A percentile compares a stretch with the other conserved stretches of the same genome.
Evolutionary conservation across 2,888 invertebrate genomes (phyloP).

Genomic region (Meiosimyza decipiens): DNA sequence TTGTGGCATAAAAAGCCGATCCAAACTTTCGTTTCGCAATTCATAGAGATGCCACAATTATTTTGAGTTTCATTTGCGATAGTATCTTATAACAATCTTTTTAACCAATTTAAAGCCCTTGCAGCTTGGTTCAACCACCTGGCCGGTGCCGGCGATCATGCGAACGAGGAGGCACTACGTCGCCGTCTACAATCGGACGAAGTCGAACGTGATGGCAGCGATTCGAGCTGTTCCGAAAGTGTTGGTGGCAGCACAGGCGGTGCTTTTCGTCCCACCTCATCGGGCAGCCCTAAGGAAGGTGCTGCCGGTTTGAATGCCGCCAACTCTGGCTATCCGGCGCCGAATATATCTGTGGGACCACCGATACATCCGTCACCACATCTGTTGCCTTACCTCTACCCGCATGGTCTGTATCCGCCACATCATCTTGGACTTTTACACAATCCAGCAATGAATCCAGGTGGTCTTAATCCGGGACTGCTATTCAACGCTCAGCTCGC

Average conservation of each 20-base stretch:
- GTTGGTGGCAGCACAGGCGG: constrained; percentile 67
- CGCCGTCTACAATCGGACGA: constrained; percentile 73
- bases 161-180: constrained; percentile 66
- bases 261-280: constrained; percentile 68
- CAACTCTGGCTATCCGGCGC: constrained; percentile 78
- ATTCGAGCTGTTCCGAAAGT: constrained; percentile 79
- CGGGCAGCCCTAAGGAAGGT: constrained; percentile 70
- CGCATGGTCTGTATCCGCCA: constrained; percentile 87
- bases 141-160: constrained; percentile 70
- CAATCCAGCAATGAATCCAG: constrained; percentile 68
- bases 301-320: constrained; percentile 60
- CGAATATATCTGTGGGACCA: constrained; percentile 94
- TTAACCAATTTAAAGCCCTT: constrained; percentile 62
- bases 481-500: constrained; percentile 91
- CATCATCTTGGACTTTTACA: constrained; percentile 76
- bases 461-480: constrained; percentile 82
- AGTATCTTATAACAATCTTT: constrained; percentile 19
- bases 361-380: constrained; percentile 91
- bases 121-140: constrained; percentile 76
- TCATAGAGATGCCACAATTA: too few relatives aligned
- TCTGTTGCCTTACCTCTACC: constrained; percentile 91
- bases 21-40: too few relatives aligned
- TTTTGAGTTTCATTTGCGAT: not conserved
- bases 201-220: constrained; percentile 75
- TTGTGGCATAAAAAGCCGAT: too few relatives aligned